These are phyloP conservation scores for Xylota sylvarum DNA, from an alignment of 2,888 invertebrate genomes.

Conservation along the genomic window DNA sequence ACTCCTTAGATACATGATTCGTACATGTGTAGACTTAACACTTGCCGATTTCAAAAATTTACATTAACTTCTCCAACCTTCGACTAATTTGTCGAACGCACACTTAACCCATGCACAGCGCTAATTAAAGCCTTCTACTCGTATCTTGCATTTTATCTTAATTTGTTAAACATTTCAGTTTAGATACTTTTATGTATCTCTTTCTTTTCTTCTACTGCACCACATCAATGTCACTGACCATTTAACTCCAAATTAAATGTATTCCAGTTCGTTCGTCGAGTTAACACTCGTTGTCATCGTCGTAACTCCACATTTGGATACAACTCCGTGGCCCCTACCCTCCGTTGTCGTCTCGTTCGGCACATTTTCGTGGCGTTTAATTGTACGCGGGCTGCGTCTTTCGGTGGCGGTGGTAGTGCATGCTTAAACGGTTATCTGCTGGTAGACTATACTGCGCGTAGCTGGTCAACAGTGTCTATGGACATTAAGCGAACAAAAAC, in stretches of 20 bases:
- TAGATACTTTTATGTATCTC: slow-evolving; percentile 7
- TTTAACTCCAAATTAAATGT: slow-evolving; percentile 58
- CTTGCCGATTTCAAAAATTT: slow-evolving; percentile 10
- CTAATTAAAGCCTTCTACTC: slow-evolving; percentile 9
- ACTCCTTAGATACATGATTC: background rate
- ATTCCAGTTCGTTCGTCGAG: slow-evolving; percentile 35
- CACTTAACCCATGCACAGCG: background rate
- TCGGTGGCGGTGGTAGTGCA: slow-evolving; percentile 31
- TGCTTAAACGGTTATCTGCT: slow-evolving; percentile 14
- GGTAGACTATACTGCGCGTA: slow-evolving; percentile 24
- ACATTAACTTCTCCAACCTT: slow-evolving; percentile 14
- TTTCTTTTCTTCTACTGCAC: slow-evolving; percentile 15
- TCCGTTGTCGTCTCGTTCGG: slow-evolving; percentile 12
- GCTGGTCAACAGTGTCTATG: slow-evolving; percentile 18
- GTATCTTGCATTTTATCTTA: slow-evolving; percentile 5
- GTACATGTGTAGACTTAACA: background rate
- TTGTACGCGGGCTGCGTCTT: slow-evolving; percentile 33
- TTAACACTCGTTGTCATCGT: slow-evolving; percentile 17
- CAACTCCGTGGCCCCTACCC: slow-evolving; percentile 23
- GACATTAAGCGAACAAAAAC: slow-evolving; percentile 42
- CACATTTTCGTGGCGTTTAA: slow-evolving; percentile 52
- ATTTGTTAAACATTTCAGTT: slow-evolving; percentile 41
- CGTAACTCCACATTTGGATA: slow-evolving; percentile 50
- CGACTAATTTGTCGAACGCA: slow-evolving; percentile 11
- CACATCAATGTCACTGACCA: slow-evolving; percentile 66